Base-by-base conservation (phyloP, 1,140 invertebrate species). In the Chionoecetes opilio region DNA sequence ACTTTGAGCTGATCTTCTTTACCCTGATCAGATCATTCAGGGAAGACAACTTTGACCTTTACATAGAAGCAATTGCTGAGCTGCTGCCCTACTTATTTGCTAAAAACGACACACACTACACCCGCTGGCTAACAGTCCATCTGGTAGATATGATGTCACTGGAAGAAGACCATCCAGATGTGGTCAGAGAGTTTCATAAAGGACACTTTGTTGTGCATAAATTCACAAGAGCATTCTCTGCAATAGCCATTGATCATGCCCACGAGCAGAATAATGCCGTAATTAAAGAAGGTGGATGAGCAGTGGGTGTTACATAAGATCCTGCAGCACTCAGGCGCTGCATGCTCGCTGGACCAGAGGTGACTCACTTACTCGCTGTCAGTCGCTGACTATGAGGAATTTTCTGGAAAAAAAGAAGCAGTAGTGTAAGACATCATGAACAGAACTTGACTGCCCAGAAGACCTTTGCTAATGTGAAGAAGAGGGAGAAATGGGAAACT, bases 201-300 rank as follows among this genome's bases (percentile, higher is more conserved):
- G 91, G 41, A 32, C 63, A 92, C 29, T 92, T 92, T 82, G 91
- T 92, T 21, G 53, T 92, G 2, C 91, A 92, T 17, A 92, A 92
- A 34, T 75, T 63, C 26, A 26, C 8, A 31, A 75, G 53, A 38
- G 91, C 32, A 0, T 92, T 92, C 82, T 84, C 91, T 35, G 53
- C 41, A n/a, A 14, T 92, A 32, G 91, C 53, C 14, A 92, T 82
- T 0, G 63, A 92, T 34, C 91, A 92, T 82, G 63, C 91, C 26
- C 63, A 35, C 82, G 63, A 92, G 35, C 91, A 92, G 32, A 38
- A 31, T 34, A 92, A 84, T 32, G 91, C 91, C 31, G 35, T 92
- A 0, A 75, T 92, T 2, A 92, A 92, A 37, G 46, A 63, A 3
- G 53, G 82, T 82, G 91, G 91, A 31, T 53, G 91, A 75, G 75